Percentiles rank a stretch among this genome's conserved stretches.
Evolutionary conservation across 2,797 vertebrate genomes (phyloP).

Genomic region (Sebastes cheni): DNA sequence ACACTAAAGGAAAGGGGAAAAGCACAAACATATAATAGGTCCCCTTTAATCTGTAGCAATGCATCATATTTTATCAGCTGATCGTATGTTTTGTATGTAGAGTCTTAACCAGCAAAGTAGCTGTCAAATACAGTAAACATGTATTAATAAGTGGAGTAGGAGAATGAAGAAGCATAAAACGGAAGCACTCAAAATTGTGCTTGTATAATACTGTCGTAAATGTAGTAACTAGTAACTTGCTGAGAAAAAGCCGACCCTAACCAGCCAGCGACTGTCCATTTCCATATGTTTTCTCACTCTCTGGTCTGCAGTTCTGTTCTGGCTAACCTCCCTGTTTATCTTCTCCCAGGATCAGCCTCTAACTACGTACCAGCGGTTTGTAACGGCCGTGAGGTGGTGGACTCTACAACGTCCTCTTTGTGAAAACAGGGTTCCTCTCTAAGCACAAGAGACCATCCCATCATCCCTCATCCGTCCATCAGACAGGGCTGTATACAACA

Average conservation of each 20-base stretch:
- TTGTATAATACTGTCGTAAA: background rate
- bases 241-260: fast-evolving
- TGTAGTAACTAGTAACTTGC: background rate
- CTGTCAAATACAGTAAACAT: background rate
- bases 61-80: background rate
- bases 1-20: too few species aligned
- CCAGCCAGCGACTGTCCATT: background rate
- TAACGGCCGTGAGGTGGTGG: conserved; percentile 95
- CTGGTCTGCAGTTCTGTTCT: conserved; percentile 6
- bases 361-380: conserved; percentile 94
- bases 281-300: background rate
- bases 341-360: conserved; percentile 84
- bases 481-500: conserved; percentile 17
- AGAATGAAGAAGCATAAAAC: background rate
- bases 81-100: background rate
- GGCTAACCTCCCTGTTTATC: background rate
- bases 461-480: conserved; percentile 40
- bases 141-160: background rate
- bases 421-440: conserved; percentile 70
- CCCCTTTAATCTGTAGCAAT: background rate
- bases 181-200: background rate
- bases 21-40: too few species aligned
- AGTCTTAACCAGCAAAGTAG: background rate
- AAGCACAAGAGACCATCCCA: conserved; percentile 43
- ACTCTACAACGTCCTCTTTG: conserved; percentile 96